phyloP scores from a whole-genome alignment of 2,113 vertebrate species.

The Ictidomys tridecemlineatus region DNA sequence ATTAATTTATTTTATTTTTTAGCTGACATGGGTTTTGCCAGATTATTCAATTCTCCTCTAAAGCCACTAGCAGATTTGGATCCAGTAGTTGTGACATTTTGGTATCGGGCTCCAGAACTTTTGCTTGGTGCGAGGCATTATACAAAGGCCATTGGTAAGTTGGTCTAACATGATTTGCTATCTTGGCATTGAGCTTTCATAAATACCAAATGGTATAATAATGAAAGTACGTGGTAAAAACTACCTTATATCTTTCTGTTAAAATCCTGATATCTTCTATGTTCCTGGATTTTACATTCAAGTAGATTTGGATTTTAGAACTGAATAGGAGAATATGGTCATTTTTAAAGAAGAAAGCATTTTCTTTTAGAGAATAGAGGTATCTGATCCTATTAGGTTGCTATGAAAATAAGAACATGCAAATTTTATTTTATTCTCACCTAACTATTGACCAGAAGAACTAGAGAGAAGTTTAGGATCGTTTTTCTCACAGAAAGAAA shows the following conservation, averaged over 20 bases:
- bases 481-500: conserved; percentile 50
- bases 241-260: conserved; percentile 11
- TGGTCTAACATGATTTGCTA: conserved; percentile 42
- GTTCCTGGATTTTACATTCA: conserved; percentile 57
- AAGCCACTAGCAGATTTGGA: conserved; percentile 95
- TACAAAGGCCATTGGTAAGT: conserved; percentile 99
- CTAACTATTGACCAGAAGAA: conserved; percentile 19
- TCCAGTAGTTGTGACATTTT: conserved; percentile 96
- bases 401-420: conserved; percentile 28
- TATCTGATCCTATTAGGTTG: conserved; percentile 30
- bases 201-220: not conserved
- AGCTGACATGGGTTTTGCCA: conserved; percentile 97
- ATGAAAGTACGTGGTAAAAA: conserved; percentile 43
- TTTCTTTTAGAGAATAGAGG: conserved; percentile 12
- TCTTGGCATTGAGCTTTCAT: not conserved
- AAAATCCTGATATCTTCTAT: not conserved
- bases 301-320: conserved; percentile 25
- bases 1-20: conserved; percentile 64
- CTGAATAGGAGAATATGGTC: not conserved
- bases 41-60: conserved; percentile 95
- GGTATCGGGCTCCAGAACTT: conserved; percentile 96
- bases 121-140: conserved; percentile 98
- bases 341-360: conserved; percentile 49
- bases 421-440: conserved; percentile 49
- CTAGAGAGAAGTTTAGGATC: conserved; percentile 36